Evolutionary conservation across 2,888 invertebrate species (phyloP).

Genomic region (Acanthosepion pharaonis): DNA sequence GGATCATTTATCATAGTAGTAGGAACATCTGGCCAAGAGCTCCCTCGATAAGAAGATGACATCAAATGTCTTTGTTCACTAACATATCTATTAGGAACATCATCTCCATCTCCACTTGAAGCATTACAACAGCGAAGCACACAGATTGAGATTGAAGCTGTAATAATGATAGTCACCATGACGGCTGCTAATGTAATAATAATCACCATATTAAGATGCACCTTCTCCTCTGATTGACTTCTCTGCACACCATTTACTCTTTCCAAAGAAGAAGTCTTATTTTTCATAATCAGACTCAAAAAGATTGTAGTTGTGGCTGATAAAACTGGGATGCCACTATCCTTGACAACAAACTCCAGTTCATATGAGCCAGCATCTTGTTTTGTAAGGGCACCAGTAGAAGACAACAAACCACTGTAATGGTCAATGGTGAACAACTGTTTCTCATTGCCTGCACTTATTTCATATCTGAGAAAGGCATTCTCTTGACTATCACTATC

Average conservation of each 20-base stretch:
- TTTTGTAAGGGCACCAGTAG: conserved; percentile 24
- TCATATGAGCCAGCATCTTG: conserved; percentile 1
- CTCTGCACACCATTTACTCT: conserved; percentile 23
- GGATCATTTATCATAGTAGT: conserved; percentile 13
- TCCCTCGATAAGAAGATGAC: conserved; percentile 1
- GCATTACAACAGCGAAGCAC: conserved; percentile 23
- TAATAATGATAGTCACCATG: not conserved
- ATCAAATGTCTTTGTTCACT: conserved; percentile 33
- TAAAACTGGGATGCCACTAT: not conserved
- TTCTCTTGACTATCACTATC: conserved; percentile 33
- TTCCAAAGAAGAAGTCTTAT: not conserved
- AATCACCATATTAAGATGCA: conserved; percentile 33
- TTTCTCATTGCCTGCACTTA: conserved; percentile 22
- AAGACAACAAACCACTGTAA: conserved; percentile 33
- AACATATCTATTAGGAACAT: not conserved
- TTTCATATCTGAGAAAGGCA: conserved; percentile 11
- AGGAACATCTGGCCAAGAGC: conserved; percentile 21
- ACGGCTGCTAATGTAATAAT: not conserved
- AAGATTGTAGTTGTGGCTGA: not conserved
- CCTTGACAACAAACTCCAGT: conserved; percentile 12
- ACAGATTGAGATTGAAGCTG: not conserved
- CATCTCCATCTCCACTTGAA: conserved; percentile 33
- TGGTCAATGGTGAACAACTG: conserved; percentile 33
- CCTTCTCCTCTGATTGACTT: not conserved
- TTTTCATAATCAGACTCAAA: not conserved